Evolutionary conservation across 2,113 vertebrate species (phyloP), one percentile per base, ranked within the genome.

Genomic region (Corythornis vintsioides): DNA sequence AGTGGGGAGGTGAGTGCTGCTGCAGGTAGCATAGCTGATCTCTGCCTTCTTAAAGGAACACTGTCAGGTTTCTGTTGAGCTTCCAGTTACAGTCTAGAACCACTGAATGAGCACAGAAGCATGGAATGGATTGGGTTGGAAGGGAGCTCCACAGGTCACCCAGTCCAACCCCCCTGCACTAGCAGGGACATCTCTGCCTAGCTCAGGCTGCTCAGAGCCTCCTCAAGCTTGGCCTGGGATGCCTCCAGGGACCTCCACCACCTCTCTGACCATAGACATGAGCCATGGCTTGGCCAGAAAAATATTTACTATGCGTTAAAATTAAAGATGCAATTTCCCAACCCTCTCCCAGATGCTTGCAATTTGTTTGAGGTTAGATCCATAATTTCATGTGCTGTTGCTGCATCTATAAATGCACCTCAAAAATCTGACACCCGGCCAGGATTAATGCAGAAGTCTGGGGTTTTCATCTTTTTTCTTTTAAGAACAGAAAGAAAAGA

Each of bases 11-110:
- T 60, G 70, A 77, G 9, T 3, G 71, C 16, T 66, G 63, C 86
- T 56, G 26, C 13, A 40, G 52, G 2, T 4, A 72, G 78, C 53
- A 2, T 5, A 72, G 78, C 53, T 84, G 38, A 47, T 43, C 45
- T 48, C 47, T 48, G 47, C 47, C 70, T 95, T 94, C 76, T 90
- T 93, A 88, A 91, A 64, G 77, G 57, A 79, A 60, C 77, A 75
- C 87, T 78, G 92, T 80, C 76, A 6, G 25, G 76, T 26, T 69
- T 52, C 71, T 95, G 67, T 67, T 53, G 45, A 71, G 19, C 7
- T 70, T 74, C 14, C 40, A 38, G 50, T 21, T 59, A 3, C 5
- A 38, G 64, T 38, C 24, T 2, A 26, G 26, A 7, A 25, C 10
- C 38, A 38, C 38, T 38, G 38, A 38, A 38, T 38, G 38, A 38